phyloP scores from a whole-genome alignment of 2,888 invertebrate species.

The Eupithecia subfuscata region DNA sequence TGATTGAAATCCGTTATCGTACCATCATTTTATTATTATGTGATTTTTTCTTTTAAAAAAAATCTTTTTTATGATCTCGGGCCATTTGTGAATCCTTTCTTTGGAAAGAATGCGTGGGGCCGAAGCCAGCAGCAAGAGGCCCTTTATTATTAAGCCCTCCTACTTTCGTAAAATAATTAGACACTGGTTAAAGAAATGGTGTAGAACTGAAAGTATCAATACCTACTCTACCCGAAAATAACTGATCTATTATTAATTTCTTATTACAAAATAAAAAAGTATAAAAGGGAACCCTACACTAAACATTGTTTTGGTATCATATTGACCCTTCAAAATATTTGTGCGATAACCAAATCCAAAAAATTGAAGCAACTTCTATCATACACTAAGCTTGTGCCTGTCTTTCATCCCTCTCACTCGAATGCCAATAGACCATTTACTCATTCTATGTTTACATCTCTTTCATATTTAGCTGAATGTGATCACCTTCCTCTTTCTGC shows the following conservation, averaged over 20 bases:
- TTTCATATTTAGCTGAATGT: neutral
- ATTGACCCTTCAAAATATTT: slow-evolving; percentile 32
- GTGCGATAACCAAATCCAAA: slow-evolving; percentile 17
- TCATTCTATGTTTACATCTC: slow-evolving; percentile 13
- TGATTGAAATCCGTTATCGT: neutral
- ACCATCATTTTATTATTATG: neutral
- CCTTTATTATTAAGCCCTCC: neutral
- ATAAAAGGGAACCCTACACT: no score
- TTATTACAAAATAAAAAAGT: no score
- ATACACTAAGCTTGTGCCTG: slow-evolving; percentile 2
- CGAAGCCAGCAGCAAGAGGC: neutral
- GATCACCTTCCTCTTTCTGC: neutral
- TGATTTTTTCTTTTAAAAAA: neutral
- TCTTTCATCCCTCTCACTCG: slow-evolving; percentile 15
- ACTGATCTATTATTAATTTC: neutral
- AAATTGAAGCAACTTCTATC: neutral
- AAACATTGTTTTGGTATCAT: slow-evolving; percentile 12
- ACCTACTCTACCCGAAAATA: no score
- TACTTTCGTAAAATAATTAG: neutral
- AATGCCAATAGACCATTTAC: neutral
- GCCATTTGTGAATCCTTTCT: neutral
- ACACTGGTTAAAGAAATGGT: neutral
- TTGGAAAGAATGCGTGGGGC: neutral
- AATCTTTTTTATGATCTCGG: no score
- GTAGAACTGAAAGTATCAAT: no score